Conservation (phyloP, 1,140 invertebrate genomes). For the Metaphire vulgaris region DNA sequence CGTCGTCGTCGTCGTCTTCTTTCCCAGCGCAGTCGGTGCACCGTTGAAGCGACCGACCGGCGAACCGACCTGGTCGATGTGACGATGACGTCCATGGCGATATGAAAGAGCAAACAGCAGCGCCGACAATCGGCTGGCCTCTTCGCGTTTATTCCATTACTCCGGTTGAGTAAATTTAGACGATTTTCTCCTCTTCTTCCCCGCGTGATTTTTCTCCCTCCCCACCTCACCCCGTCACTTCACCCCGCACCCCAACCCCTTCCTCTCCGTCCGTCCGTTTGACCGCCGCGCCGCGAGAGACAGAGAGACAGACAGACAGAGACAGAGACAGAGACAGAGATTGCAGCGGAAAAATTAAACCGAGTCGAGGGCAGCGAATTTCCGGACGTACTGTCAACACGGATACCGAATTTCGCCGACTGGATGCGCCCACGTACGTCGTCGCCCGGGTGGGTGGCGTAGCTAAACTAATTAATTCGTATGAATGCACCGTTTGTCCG, state of each 20-base stretch:
- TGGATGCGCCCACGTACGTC: background rate
- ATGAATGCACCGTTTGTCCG: background rate
- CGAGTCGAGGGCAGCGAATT: background rate
- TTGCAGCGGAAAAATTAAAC: slow-evolving; percentile 2
- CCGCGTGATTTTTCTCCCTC: background rate
- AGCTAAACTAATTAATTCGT: background rate
- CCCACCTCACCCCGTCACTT: background rate
- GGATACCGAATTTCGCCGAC: background rate
- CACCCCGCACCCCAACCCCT: too few relatives aligned
- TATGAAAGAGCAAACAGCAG: too few relatives aligned
- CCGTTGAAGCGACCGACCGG: too few relatives aligned
- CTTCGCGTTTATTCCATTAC: background rate
- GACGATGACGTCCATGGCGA: too few relatives aligned
- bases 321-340: background rate
- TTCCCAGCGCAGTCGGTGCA: too few relatives aligned
- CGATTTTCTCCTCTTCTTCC: background rate
- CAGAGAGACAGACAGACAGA: too few relatives aligned
- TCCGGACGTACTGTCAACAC: background rate
- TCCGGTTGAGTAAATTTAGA: background rate
- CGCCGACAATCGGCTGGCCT: too few relatives aligned
- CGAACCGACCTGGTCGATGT: too few relatives aligned
- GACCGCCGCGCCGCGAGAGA: too few relatives aligned
- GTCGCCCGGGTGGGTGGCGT: background rate
- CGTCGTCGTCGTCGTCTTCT: too few relatives aligned
- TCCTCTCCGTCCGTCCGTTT: too few relatives aligned